Conservation (phyloP, 1,140 invertebrate genomes). For the Nephila pilipes region DNA sequence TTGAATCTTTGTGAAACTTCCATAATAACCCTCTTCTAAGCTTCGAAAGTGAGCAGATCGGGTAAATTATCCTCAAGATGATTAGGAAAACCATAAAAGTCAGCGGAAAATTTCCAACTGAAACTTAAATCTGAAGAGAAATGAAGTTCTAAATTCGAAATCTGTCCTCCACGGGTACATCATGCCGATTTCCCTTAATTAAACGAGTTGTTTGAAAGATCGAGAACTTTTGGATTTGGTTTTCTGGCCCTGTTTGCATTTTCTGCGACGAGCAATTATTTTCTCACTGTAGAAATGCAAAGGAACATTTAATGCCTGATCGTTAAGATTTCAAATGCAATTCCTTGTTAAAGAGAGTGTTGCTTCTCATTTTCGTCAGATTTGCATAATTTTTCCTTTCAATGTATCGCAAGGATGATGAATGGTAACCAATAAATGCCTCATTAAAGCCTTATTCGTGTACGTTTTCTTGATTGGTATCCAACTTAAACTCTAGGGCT, state of each 20-base stretch:
- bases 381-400: too few species aligned
- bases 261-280: not conserved
- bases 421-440: too few species aligned
- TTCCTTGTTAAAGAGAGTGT: too few species aligned
- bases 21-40: slow-evolving; percentile 34
- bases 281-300: not conserved
- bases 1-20: slow-evolving; percentile 62
- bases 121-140: slow-evolving; percentile 1
- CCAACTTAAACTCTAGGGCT: too few species aligned
- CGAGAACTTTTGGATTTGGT: not conserved
- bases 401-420: too few species aligned
- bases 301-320: not conserved
- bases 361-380: too few species aligned
- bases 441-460: too few species aligned
- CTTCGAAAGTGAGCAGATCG: not conserved
- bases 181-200: slow-evolving; percentile 34
- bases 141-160: slow-evolving; percentile 10
- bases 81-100: slow-evolving; percentile 55
- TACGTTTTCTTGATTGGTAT: too few species aligned
- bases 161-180: not conserved
- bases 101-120: slow-evolving; percentile 17
- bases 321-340: not conserved
- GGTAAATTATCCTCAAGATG: slow-evolving; percentile 44
- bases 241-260: not conserved
- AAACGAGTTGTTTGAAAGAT: slow-evolving; percentile 45